Evolutionary conservation across 2,888 invertebrate species (phyloP).

Genomic region (Thecocarcelia acutangulata): DNA sequence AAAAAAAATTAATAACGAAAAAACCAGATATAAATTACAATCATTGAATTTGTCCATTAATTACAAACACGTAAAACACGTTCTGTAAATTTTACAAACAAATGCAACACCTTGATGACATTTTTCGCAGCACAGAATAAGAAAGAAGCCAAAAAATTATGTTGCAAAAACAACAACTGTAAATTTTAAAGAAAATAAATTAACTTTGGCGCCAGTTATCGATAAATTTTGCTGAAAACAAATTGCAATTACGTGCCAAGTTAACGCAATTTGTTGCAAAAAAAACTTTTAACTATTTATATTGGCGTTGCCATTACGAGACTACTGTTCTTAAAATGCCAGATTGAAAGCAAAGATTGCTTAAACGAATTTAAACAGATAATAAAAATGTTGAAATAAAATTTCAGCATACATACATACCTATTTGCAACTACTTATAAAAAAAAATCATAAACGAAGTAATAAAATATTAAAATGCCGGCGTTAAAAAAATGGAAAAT

Average conservation of each 20-base stretch:
- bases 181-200: constrained; percentile 62
- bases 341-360: constrained; percentile 61
- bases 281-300: constrained; percentile 13
- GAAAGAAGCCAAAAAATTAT: constrained; percentile 2
- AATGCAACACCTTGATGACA: constrained; percentile 67
- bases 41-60: constrained; percentile 40
- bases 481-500: too few species aligned
- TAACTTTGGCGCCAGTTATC: constrained; percentile 70
- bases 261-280: constrained; percentile 65
- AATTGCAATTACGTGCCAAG: constrained; percentile 70
- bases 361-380: constrained; percentile 36
- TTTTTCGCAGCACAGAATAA: constrained; percentile 32
- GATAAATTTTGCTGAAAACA: constrained; percentile 69
- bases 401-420: background rate
- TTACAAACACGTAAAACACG: constrained; percentile 44
- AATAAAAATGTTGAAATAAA: constrained; percentile 39
- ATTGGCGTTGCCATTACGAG: background rate
- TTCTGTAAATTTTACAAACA: constrained; percentile 31
- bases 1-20: background rate
- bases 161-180: constrained; percentile 4
- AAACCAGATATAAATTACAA: constrained; percentile 15
- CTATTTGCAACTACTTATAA: too few species aligned
- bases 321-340: constrained; percentile 4
- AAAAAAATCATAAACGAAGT: too few species aligned
- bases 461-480: too few species aligned